A percentile compares a stretch with the other conserved stretches of the same genome.
Evolutionary conservation across 1,140 invertebrate species (phyloP).

Genomic region (Drosophila leontia): DNA sequence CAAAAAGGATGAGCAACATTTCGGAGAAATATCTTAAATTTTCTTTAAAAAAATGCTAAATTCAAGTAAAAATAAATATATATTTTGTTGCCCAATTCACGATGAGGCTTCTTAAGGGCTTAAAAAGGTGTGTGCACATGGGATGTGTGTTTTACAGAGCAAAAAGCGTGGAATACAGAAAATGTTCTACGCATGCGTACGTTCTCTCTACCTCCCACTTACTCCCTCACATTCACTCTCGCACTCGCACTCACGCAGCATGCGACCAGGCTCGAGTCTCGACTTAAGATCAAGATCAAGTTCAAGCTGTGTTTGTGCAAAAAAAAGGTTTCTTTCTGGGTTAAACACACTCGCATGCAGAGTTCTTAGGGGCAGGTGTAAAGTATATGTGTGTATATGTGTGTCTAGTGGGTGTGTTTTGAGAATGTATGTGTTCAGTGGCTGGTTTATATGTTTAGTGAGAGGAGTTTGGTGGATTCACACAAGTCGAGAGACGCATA

Average conservation of each 20-base stretch:
- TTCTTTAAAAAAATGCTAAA: not conserved
- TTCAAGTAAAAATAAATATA: too few relatives aligned
- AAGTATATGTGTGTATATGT: slow-evolving; percentile 14
- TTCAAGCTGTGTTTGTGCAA: slow-evolving; percentile 53
- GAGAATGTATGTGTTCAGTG: slow-evolving; percentile 20
- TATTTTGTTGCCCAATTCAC: not conserved
- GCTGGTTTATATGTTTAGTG: slow-evolving; percentile 7
- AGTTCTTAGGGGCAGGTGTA: slow-evolving; percentile 32
- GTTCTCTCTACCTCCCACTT: slow-evolving; percentile 21
- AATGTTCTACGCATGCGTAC: slow-evolving; percentile 37
- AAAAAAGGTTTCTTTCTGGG: slow-evolving; percentile 40
- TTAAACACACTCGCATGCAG: slow-evolving; percentile 48
- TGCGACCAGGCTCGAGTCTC: slow-evolving; percentile 38
- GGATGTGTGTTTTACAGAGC: slow-evolving; percentile 26
- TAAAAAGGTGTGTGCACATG: slow-evolving; percentile 6
- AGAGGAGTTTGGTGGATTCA: slow-evolving; percentile 25
- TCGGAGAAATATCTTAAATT: not conserved
- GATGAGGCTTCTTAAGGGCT: not conserved
- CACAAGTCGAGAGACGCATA: slow-evolving; percentile 71
- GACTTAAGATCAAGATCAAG: slow-evolving; percentile 50
- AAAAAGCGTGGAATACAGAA: slow-evolving; percentile 24
- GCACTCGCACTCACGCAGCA: slow-evolving; percentile 24
- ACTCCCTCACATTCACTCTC: slow-evolving; percentile 13
- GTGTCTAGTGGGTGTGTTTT: slow-evolving; percentile 30
- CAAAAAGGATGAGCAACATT: not conserved